Conservation (phyloP, 2,113 vertebrate species). For the Podocnemis expansa region DNA sequence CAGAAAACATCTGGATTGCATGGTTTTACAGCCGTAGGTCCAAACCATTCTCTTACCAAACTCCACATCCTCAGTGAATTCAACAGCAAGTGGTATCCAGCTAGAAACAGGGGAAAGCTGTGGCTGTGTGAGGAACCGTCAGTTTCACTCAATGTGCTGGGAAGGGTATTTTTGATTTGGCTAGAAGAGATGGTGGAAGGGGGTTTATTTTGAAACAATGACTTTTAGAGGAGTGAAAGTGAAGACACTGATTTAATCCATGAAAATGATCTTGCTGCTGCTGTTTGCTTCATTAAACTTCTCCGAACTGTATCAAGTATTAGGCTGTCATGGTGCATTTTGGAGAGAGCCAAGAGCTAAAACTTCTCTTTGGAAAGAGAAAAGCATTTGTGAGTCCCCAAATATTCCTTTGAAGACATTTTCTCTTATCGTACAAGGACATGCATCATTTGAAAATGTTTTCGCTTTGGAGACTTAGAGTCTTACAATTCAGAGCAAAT, state of each 20-base stretch:
- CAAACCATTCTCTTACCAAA: background rate
- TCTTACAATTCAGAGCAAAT: conserved; percentile 22
- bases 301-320: background rate
- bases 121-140: background rate
- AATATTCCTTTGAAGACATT: conserved; percentile 48
- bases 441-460: background rate
- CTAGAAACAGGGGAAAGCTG: background rate
- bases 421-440: conserved; percentile 57
- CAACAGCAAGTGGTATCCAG: background rate
- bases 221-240: background rate
- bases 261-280: background rate
- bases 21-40: background rate
- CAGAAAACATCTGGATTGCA: fast-evolving
- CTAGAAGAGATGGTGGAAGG: background rate
- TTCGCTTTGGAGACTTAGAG: background rate
- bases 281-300: background rate
- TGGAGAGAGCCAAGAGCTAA: background rate
- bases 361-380: background rate
- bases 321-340: background rate
- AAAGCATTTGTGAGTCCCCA: conserved; percentile 1
- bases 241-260: background rate
- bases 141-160: fast-evolving
- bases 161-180: background rate
- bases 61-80: fast-evolving
- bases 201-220: background rate